These are phyloP conservation scores for Ophiothrix spiculata DNA, from an alignment of 35 echinoderm and acorn worm species.

Conservation along the genomic window DNA sequence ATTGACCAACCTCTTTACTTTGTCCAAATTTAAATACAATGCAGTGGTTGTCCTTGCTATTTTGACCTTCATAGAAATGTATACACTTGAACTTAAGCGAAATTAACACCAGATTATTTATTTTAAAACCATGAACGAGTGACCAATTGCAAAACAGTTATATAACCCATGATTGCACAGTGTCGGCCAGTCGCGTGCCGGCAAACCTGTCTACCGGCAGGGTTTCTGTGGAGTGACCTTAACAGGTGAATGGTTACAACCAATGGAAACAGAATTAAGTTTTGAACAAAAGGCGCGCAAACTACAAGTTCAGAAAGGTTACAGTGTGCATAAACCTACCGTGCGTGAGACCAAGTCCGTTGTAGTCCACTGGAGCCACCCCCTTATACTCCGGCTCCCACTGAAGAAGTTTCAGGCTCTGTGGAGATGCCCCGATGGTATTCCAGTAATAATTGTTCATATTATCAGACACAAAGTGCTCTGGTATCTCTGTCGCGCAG, in stretches of 20 bases:
- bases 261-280: neutral
- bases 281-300: neutral
- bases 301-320: neutral
- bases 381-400: conserved; percentile 3
- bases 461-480: conserved; percentile 13
- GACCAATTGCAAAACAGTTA: neutral
- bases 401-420: conserved; percentile 3
- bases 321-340: neutral
- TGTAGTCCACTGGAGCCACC: conserved; percentile 5
- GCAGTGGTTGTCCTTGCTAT: neutral
- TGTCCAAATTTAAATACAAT: neutral
- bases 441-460: conserved; percentile 10
- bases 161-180: neutral
- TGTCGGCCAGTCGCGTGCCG: neutral
- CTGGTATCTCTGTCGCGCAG: conserved; percentile 13
- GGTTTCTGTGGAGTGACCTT: neutral
- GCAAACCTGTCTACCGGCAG: neutral
- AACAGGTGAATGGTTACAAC: neutral
- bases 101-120: no score
- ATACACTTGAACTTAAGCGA: no score
- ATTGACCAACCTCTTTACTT: neutral
- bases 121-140: neutral
- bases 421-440: conserved; percentile 5
- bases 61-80: neutral
- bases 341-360: conserved; percentile 2